A percentile compares a stretch with the other conserved stretches of the same genome.
Evolutionary conservation across 2,888 invertebrate species (phyloP).

Genomic region (Tinea trinotella): DNA sequence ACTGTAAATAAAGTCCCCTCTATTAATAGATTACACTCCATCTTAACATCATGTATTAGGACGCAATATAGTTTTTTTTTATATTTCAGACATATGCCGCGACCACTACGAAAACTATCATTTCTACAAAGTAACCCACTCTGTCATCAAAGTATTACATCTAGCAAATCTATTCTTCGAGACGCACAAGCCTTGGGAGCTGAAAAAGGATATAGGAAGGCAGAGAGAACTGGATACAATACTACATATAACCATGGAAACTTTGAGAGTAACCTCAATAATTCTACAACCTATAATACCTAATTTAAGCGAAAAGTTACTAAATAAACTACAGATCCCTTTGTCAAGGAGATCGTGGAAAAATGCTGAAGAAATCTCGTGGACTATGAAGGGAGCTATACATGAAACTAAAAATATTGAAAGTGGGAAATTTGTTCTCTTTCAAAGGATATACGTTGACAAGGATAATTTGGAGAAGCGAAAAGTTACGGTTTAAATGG

Average conservation of each 20-base stretch:
- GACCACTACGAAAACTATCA: constrained; percentile 81
- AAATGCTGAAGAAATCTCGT: constrained; percentile 50
- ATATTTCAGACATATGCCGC: constrained; percentile 72
- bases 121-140: constrained; percentile 87
- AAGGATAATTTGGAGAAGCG: constrained; percentile 31
- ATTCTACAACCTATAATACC: constrained; percentile 92
- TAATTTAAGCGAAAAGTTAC: constrained; percentile 74
- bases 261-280: constrained; percentile 83
- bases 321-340: constrained; percentile 77
- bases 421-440: constrained; percentile 55
- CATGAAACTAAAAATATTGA: constrained; percentile 52
- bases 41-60: no score
- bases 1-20: no score
- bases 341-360: constrained; percentile 44
- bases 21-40: no score
- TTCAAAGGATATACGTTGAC: constrained; percentile 53
- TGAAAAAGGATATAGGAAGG: constrained; percentile 74
- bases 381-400: constrained; percentile 49
- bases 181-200: constrained; percentile 88
- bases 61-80: constrained; percentile 7
- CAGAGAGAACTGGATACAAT: constrained; percentile 78
- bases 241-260: constrained; percentile 88
- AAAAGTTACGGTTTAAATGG: background rate
- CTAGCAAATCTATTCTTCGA: constrained; percentile 91
- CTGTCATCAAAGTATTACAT: constrained; percentile 81